Evolutionary conservation across 1,140 invertebrate species (phyloP), one percentile per base, ranked within the genome.

Genomic region (Leptinotarsa lineolata): DNA sequence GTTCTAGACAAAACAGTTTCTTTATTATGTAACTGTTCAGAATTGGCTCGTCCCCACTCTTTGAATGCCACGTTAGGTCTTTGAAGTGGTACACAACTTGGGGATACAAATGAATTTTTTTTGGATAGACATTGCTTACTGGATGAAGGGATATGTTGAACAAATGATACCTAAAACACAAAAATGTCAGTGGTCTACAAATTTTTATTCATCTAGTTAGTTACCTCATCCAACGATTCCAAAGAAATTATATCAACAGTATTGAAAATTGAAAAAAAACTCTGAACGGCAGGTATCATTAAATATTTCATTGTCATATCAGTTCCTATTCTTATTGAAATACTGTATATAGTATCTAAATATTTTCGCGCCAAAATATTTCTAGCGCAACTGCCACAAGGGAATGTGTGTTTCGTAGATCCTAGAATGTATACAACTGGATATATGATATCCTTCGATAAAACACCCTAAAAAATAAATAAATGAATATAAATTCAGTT

Each of bases 181-280:
- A 48, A 4, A 54, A 54, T 2, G 6, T 16, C 48, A 54, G 48
- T n/a, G 48, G 30, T 54, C 5, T n/a, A 18, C 48, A 54, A 54
- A 39, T 39, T 39, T 54, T 0, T 15, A 54, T 54, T 54, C 3
- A 54, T 4, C n/a, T n/a, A 16, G 0, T n/a, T 18, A 16, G 13
- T 63, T 63, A 63, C 61, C 61, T 63, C 21, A 63, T 63, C 61
- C 20, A 63, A 15, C 13, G 20, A 13, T 24, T 21, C 61, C 64
- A 18, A 18, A 2, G 18, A 39, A 39, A 39, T 72, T 66, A 2
- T 73, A 70, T 90, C 89, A 18, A 93, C 91, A 86, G 93, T 94
- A 81, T 95, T 93, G 83, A 97, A 97, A 11, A 92, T 90, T n/a
- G 93, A 83, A 83, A 97, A 97, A 82, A 96, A 96, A 63, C 91